Evolutionary conservation across 2,888 invertebrate genomes (phyloP).

Genomic region (Nemurella pictetii): DNA sequence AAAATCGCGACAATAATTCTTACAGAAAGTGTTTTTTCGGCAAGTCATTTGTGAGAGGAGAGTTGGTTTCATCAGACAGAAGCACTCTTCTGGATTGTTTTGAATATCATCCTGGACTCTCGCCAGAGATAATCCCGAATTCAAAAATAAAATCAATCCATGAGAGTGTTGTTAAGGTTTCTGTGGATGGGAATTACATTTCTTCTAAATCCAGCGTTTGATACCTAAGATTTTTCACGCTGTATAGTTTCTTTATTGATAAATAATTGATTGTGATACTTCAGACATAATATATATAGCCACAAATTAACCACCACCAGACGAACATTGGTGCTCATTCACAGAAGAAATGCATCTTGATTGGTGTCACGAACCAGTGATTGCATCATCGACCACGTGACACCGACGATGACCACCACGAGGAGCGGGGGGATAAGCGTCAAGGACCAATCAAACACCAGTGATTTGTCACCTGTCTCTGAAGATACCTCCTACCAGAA

Average conservation of each 20-base stretch:
- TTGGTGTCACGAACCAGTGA: background rate
- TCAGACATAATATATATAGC: too few relatives aligned
- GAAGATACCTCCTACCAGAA: slow-evolving; percentile 25
- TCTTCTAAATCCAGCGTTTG: too few relatives aligned
- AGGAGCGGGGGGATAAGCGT: slow-evolving; percentile 46
- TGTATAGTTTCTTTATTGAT: too few relatives aligned
- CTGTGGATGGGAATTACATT: too few relatives aligned
- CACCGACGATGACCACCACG: background rate
- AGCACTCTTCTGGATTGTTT: background rate
- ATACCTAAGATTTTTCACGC: too few relatives aligned
- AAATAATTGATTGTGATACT: too few relatives aligned
- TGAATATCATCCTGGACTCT: background rate
- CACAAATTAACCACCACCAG: too few relatives aligned
- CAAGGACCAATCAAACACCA: slow-evolving; percentile 49
- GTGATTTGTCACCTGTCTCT: slow-evolving; percentile 43
- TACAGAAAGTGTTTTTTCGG: background rate
- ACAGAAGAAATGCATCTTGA: background rate
- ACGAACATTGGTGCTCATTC: background rate
- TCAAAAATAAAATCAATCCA: background rate
- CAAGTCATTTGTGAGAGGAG: background rate
- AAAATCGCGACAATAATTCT: background rate
- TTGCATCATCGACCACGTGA: slow-evolving; percentile 12
- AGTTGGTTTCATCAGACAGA: background rate
- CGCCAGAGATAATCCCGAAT: background rate
- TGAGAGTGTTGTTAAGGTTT: too few relatives aligned